Evolutionary conservation across 2,797 vertebrate species (phyloP), one percentile per base, ranked within the genome.

Genomic region (Cyclura pinguis): DNA sequence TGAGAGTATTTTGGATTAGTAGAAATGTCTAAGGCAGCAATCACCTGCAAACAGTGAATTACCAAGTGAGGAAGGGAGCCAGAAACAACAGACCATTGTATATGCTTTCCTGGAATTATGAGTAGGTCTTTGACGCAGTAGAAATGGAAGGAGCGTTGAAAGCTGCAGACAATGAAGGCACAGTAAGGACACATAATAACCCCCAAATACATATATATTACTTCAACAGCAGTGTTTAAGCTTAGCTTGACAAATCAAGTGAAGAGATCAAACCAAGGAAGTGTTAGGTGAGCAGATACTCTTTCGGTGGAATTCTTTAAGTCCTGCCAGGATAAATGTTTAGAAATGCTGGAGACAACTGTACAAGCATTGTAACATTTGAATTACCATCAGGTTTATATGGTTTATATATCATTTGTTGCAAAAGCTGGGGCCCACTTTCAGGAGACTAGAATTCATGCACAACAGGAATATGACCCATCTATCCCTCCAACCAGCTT

Each of bases 21-120:
- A 95, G 92, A 92, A 94, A 93, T 29, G 67, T 89, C 59, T 94
- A 64, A 89, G 78, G 59, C 72, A 94, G 88, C 59, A 93, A 78
- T 93, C 84, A 92, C 93, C 89, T 93, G 85, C 90, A 95, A 95
- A 93, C 90, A 94, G 88, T 90, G 87, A 95, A 94, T 93, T 92
- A 92, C 8, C 32, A 29, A 47, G 38, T 77, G 91, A 93, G 88
- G 92, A 93, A 86, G 52, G n/a, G n/a, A 93, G 83, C 87, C 93
- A 95, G 93, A 89, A 93, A 92, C 95, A 95, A 73, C 72, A 85
- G 88, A 84, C 90, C 67, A 91, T 88, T 94, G 81, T 86, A 22
- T 84, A 91, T 89, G 84, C 7, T 64, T 95, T 96, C 87, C 83
- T 95, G 94, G 89, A 96, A 95, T 93, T 93, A 90, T 74, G 87